Conservation (phyloP, 2,113 vertebrate genomes). For the Callopanchax toddi region DNA sequence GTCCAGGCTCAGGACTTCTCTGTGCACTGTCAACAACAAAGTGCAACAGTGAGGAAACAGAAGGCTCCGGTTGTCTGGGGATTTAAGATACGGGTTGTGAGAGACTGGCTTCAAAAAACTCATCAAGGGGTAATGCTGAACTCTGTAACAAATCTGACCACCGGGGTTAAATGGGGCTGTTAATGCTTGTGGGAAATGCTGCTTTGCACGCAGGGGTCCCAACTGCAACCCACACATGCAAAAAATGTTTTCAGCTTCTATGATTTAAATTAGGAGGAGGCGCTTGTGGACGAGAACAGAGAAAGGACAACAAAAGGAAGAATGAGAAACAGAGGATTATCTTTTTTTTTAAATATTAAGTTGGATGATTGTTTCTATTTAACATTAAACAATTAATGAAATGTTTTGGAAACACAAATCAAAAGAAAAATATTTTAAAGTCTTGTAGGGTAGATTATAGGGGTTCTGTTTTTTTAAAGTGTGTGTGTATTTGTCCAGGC, state of each 20-base stretch:
- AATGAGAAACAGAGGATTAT: conserved; percentile 8
- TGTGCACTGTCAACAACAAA: conserved; percentile 51
- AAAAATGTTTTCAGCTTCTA: conserved; percentile 26
- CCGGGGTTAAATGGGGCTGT: conserved; percentile 54
- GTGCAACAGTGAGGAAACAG: conserved; percentile 53
- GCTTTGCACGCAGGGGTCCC: conserved; percentile 69
- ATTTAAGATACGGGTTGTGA: conserved; percentile 42
- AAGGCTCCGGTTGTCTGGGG: conserved; percentile 58
- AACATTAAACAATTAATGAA: not conserved
- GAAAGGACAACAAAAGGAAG: conserved; percentile 9
- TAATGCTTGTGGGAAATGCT: conserved; percentile 27
- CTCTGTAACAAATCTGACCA: conserved; percentile 50
- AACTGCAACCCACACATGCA: conserved; percentile 35
- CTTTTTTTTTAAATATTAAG: conserved; percentile 2
- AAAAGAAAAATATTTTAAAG: too few relatives aligned
- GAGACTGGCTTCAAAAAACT: conserved; percentile 37
- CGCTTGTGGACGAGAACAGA: conserved; percentile 36
- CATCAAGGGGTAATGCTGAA: conserved; percentile 51
- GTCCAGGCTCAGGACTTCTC: conserved; percentile 42
- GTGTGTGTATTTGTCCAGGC: conserved; percentile 58
- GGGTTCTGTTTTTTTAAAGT: too few relatives aligned
- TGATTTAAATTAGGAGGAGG: conserved; percentile 46
- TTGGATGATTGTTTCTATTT: conserved; percentile 4
- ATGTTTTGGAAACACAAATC: too few relatives aligned
- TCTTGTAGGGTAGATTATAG: too few relatives aligned